A percentile compares a stretch with the other conserved stretches of the same genome.
These are phyloP conservation scores for Psittacula echo DNA, from an alignment of 2,797 vertebrate genomes.

Conservation along the genomic window DNA sequence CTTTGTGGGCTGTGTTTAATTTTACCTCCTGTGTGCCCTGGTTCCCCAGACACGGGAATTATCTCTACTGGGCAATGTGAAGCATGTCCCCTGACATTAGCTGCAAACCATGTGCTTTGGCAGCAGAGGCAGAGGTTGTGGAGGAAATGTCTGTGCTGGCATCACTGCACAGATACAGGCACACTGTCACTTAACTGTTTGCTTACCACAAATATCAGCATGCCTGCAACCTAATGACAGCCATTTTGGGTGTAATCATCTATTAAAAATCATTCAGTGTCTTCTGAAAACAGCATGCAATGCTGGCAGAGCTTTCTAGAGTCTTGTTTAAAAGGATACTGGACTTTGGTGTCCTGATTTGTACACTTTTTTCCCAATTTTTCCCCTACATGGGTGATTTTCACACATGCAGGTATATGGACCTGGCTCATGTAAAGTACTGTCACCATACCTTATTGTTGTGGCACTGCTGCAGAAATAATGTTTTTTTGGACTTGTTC, in stretches of 20 bases:
- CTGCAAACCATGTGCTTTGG: fast-evolving
- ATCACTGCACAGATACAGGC: not conserved
- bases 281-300: not conserved
- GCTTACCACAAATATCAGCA: not conserved
- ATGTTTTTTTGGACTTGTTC: fast-evolving
- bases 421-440: not conserved
- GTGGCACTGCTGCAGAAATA: not conserved
- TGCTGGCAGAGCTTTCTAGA: not conserved
- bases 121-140: not conserved
- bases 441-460: fast-evolving
- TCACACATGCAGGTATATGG: not conserved
- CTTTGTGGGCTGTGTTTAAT: not conserved
- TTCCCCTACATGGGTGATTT: not conserved
- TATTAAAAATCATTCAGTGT: not conserved
- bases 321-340: not conserved
- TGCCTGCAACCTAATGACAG: not conserved
- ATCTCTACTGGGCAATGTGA: not conserved
- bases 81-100: too few species aligned
- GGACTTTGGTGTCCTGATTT: not conserved
- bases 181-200: not conserved
- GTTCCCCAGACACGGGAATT: not conserved
- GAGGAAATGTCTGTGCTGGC: not conserved
- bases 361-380: not conserved
- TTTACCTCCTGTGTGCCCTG: too few species aligned
- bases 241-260: fast-evolving